Base-by-base conservation (phyloP, 2,888 invertebrate species). In the Melipona beecheii region DNA sequence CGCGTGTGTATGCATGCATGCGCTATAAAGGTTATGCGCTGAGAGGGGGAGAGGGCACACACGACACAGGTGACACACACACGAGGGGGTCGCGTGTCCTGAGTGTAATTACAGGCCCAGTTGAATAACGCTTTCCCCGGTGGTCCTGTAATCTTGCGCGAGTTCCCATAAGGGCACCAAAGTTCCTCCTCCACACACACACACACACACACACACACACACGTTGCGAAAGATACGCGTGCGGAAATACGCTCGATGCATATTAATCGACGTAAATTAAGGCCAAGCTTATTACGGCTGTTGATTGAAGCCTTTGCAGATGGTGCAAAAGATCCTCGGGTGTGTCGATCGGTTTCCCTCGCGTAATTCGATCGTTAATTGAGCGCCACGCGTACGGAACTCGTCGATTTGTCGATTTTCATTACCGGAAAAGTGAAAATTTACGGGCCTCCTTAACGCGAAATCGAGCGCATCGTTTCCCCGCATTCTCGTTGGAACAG, bases 161-260 rank as follows among this genome's bases (percentile, higher is more conserved):
- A 58, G 58, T 60, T 80, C 82, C 80, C 82, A 71, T 82, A 82
- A 82, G 82, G 82, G 80, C 60, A 80, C 82, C 80, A 75, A 80
- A 82, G 82, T 75, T 74, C 49, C 75, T 70, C 31, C 66, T 43
- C 43, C 9, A 36, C 9, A 36, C 9, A 9, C 43, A 9, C 43
- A 9, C 36, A 9, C 2, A 43, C 43, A 0, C 36, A 36, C 36
- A 43, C 43, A 43, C 43, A 1, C 36, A 9, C 36, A 1, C 9
- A 1, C 36, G 80, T 79, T 75, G 60, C 80, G 70, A 80, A 80
- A 80, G 82, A 75, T 64, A 24, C 9, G 43, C 43, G 17, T 6
- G 52, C 24, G 52, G 74, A 52, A 70, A 74, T 58, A 54, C 65
- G 58, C 31, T 52, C 31, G 49, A 54, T 75, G 80, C 58, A 80